phyloP scores from a whole-genome alignment of 2,113 vertebrate species.

The Hemicordylus capensis region DNA sequence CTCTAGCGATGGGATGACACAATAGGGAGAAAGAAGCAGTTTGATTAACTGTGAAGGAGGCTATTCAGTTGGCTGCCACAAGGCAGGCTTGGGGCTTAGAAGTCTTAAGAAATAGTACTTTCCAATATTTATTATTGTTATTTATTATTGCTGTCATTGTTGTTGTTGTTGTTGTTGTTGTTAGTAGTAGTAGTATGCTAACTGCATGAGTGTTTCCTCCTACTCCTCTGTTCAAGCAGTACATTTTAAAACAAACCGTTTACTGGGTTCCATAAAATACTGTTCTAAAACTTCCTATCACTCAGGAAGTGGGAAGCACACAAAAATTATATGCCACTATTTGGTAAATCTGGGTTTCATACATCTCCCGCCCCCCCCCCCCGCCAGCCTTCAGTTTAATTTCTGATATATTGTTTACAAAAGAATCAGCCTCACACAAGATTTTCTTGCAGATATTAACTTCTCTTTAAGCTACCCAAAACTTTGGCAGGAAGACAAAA shows the following conservation, averaged over 20 bases:
- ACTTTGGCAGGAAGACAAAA: slow-evolving; percentile 68
- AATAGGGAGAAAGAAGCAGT: neutral
- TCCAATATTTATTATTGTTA: no score
- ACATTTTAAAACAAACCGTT: neutral
- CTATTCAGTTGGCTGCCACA: neutral
- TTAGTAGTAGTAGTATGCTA: no score
- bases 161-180: no score
- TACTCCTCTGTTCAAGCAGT: neutral
- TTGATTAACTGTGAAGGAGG: neutral
- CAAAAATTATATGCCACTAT: neutral
- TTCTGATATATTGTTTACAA: neutral
- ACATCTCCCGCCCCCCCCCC: no score
- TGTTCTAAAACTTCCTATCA: neutral
- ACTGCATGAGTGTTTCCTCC: neutral
- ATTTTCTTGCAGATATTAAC: slow-evolving; percentile 61
- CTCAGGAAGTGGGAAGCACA: no score
- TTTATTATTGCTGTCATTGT: no score
- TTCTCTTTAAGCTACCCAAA: slow-evolving; percentile 59
- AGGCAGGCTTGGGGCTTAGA: neutral
- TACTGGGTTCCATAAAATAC: neutral
- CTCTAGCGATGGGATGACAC: no score
- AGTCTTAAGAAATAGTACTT: neutral
- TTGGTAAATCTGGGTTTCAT: slow-evolving; percentile 26
- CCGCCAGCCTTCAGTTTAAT: slow-evolving; percentile 19
- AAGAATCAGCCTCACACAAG: slow-evolving; percentile 34